A percentile compares a stretch with the other conserved stretches of the same genome.
phyloP scores from a whole-genome alignment of 2,888 invertebrate species.

The Synanthedon vespiformis region DNA sequence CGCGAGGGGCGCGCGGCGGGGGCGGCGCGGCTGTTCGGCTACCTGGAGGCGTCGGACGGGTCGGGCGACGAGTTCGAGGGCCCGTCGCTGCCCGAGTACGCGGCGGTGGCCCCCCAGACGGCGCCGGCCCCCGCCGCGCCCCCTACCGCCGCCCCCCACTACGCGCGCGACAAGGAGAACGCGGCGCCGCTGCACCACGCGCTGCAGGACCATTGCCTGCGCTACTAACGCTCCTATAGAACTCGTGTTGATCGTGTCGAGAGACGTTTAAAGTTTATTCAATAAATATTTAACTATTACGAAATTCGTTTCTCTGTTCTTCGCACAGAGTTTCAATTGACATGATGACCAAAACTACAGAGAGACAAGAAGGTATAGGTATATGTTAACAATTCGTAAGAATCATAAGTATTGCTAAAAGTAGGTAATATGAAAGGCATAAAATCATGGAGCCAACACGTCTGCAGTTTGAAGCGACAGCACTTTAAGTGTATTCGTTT shows the following conservation, averaged over 20 bases:
- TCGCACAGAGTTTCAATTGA: too few relatives aligned
- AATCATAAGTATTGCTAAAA: too few relatives aligned
- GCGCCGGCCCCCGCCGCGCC: constrained; percentile 10
- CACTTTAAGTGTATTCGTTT: too few relatives aligned
- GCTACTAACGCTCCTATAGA: constrained; percentile 30
- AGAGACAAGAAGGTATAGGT: too few relatives aligned
- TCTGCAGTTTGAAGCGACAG: too few relatives aligned
- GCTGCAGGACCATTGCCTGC: constrained; percentile 57
- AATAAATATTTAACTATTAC: too few relatives aligned
- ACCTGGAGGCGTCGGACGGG: constrained; percentile 80
- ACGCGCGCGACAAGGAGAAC: constrained; percentile 56
- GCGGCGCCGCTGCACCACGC: constrained; percentile 51
- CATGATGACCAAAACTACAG: too few relatives aligned
- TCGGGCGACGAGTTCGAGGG: constrained; percentile 69
- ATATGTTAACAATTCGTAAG: too few relatives aligned
- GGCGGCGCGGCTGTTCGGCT: constrained; percentile 78
- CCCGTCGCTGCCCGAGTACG: constrained; percentile 29
- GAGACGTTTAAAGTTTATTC: too few relatives aligned
- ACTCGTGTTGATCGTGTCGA: background rate
- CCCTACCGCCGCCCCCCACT: constrained; percentile 18
- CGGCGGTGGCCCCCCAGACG: constrained; percentile 11
- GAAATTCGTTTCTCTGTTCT: too few relatives aligned
- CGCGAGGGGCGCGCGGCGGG: constrained; percentile 44
- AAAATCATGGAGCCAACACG: too few relatives aligned
- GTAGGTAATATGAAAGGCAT: too few relatives aligned